Evolutionary conservation across 2,888 invertebrate species (phyloP).

Genomic region (Caenorhabditis doughertyi): DNA sequence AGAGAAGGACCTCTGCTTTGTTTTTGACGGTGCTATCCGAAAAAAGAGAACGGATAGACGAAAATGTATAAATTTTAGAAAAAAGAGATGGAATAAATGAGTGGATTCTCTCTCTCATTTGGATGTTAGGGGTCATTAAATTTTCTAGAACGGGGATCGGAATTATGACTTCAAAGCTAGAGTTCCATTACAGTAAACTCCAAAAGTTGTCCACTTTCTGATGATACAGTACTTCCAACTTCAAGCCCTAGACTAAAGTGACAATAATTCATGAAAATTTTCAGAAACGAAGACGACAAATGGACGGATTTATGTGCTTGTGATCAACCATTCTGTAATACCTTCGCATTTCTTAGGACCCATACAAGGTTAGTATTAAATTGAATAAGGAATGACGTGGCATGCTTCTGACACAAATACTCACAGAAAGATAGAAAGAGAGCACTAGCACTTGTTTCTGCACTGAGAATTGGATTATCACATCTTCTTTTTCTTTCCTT

Average conservation of each 20-base stretch:
- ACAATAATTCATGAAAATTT: constrained; percentile 6
- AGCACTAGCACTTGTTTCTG: constrained; percentile 52
- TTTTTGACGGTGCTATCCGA: constrained; percentile 52
- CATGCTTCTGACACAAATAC: constrained; percentile 30
- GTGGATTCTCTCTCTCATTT: background rate
- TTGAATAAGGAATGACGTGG: constrained; percentile 36
- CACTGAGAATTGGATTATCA: constrained; percentile 44
- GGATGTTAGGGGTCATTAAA: background rate
- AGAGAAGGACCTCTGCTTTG: constrained; percentile 33
- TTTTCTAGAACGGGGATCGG: too few relatives aligned
- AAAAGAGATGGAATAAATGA: background rate
- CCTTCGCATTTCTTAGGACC: constrained; percentile 80
- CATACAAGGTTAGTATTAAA: constrained; percentile 67
- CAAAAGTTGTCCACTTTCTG: background rate
- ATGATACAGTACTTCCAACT: background rate
- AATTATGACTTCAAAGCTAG: too few relatives aligned
- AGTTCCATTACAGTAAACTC: background rate
- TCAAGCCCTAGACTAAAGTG: background rate
- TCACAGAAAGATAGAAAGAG: constrained; percentile 13
- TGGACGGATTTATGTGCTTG: constrained; percentile 82
- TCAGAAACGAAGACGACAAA: constrained; percentile 69
- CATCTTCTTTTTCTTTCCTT: constrained; percentile 34
- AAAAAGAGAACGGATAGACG: constrained; percentile 14
- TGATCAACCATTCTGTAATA: constrained; percentile 81
- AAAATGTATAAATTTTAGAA: constrained; percentile 44